Evolutionary conservation across 2,113 vertebrate species (phyloP), one percentile per base, ranked within the genome.

Genomic region (Xiphorhynchus elegans): DNA sequence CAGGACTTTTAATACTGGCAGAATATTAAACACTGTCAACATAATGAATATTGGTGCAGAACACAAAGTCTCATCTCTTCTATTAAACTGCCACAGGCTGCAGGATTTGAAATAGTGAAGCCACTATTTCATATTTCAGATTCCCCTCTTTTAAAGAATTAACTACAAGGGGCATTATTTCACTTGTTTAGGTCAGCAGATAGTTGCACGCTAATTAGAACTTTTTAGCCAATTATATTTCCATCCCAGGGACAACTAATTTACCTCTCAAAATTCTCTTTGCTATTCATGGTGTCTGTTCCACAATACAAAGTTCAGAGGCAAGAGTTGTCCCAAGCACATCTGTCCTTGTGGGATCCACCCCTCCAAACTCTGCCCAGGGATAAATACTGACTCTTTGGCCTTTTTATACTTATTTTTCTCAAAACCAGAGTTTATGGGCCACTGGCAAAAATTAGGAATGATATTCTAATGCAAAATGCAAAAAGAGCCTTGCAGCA

Each of bases 21-120:
- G 39, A 87, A 59, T 85, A 90, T 95, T 93, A 94, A 97, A 90
- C 79, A 84, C 79, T 91, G 84, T 82, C 95, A 96, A 53, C 15
- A 13, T 87, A 95, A 95, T 91, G 89, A 94, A 89, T 87, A 94
- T 91, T 86, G 90, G 87, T 67, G 75, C 85, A 62, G 90, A 93
- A 96, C 81, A 92, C 74, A 93, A 77, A 88, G 85, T 47, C 82
- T 80, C 90, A 91, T 93, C 84, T 94, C 87, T 80, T 67, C 62
- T 68, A 58, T 79, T 91, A 64, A 90, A 83, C 26, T 91, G 84
- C 87, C 58, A 91, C 31, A 52, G 63, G 69, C 66, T 62, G 42
- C 55, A 69, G 62, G 23, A 42, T 69, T 89, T 85, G 75, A 90
- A 88, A 73, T 11, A 88, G 26, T 63, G 46, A 11, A 35, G 23